A percentile compares a stretch with the other conserved stretches of the same genome.
These are phyloP conservation scores for Eurypyga helias DNA, from an alignment of 2,113 vertebrate species.

Conservation along the genomic window DNA sequence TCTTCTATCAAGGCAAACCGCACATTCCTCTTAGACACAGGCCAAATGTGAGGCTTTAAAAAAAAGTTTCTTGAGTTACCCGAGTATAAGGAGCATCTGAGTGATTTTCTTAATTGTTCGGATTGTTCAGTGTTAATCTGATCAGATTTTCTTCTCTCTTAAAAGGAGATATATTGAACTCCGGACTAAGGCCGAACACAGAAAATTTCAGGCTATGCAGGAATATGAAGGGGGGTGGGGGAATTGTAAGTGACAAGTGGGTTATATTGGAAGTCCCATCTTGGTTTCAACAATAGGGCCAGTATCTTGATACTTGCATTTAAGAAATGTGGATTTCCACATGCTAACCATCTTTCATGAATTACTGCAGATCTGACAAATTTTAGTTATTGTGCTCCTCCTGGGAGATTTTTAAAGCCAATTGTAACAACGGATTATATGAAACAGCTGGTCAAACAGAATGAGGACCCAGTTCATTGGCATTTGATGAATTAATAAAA, in stretches of 20 bases:
- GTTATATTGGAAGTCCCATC: background rate
- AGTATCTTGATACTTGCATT: background rate
- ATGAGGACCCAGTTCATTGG: constrained; percentile 61
- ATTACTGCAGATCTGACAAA: constrained; percentile 49
- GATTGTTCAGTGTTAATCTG: background rate
- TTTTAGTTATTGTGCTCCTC: constrained; percentile 34
- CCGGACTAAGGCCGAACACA: background rate
- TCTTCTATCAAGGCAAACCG: constrained; percentile 26
- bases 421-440: constrained; percentile 62
- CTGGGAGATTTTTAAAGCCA: constrained; percentile 57
- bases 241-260: constrained; percentile 3
- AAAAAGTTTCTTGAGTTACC: background rate
- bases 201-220: background rate
- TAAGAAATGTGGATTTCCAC: constrained; percentile 53
- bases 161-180: background rate
- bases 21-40: background rate
- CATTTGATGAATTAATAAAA: constrained; percentile 66
- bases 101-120: background rate
- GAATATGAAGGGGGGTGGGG: background rate
- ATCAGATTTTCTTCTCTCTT: background rate
- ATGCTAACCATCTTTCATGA: constrained; percentile 33
- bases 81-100: background rate
- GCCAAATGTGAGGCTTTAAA: constrained; percentile 16
- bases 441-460: constrained; percentile 69
- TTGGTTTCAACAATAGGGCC: constrained; percentile 18